Percentiles rank a stretch among this genome's conserved stretches.
Evolutionary conservation across 2,113 vertebrate species (phyloP).

Genomic region (Entosphenus tridentatus): DNA sequence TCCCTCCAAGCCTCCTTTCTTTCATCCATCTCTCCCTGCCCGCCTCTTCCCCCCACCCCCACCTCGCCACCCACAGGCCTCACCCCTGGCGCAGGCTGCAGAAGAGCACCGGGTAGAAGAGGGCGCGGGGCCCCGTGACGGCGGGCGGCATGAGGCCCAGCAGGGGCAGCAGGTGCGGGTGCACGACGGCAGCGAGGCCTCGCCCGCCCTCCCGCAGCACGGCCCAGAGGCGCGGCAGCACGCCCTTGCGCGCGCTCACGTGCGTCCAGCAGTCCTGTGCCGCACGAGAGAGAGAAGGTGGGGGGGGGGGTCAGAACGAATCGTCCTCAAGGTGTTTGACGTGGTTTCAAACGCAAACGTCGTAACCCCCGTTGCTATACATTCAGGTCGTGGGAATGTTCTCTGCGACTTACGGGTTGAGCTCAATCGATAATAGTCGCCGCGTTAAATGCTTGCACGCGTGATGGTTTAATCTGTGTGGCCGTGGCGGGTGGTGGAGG

Average conservation of each 20-base stretch:
- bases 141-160: conserved; percentile 53
- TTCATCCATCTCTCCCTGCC: background rate
- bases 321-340: too few relatives aligned
- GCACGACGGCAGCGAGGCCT: conserved; percentile 52
- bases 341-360: too few relatives aligned
- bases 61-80: background rate
- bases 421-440: too few relatives aligned
- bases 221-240: conserved; percentile 60
- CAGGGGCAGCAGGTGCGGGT: conserved; percentile 66
- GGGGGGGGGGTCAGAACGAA: too few relatives aligned
- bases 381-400: too few relatives aligned
- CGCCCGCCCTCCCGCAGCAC: conserved; percentile 56
- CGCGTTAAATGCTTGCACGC: too few relatives aligned
- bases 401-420: too few relatives aligned
- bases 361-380: too few relatives aligned
- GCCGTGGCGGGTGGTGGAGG: too few relatives aligned
- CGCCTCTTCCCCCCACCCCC: background rate
- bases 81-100: conserved; percentile 47
- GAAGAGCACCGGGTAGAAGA: conserved; percentile 56
- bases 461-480: too few relatives aligned
- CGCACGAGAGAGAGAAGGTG: conserved; percentile 9
- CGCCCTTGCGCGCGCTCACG: conserved; percentile 58
- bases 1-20: background rate
- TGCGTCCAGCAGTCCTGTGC: conserved; percentile 72
- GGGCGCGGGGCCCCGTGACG: conserved; percentile 35